A percentile compares a stretch with the other conserved stretches of the same genome.
phyloP scores from a whole-genome alignment of 2,113 vertebrate species.

The Trichomycterus rosablanca region DNA sequence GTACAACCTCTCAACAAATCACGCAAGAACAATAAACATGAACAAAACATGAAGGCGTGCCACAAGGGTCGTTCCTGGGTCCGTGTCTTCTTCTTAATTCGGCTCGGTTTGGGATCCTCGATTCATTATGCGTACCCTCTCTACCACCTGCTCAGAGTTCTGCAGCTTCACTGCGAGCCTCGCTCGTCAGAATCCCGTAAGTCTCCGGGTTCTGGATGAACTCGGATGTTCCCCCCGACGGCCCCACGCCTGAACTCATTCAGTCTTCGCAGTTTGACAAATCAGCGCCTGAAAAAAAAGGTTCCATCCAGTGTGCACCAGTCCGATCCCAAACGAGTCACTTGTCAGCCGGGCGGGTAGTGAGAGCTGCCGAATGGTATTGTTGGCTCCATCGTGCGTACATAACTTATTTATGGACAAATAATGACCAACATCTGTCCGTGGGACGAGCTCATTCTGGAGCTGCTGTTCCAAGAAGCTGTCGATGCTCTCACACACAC shows the following conservation, averaged over 20 bases:
- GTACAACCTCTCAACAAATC: neutral
- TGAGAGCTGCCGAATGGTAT: conserved; percentile 19
- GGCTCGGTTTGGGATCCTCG: too few relatives aligned
- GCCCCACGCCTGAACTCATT: conserved; percentile 54
- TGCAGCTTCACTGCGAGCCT: neutral
- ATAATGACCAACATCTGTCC: conserved; percentile 60
- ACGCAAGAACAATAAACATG: conserved; percentile 6
- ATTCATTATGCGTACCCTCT: too few relatives aligned
- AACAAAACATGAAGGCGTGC: neutral
- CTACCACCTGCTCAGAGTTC: too few relatives aligned
- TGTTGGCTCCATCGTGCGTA: conserved; percentile 41
- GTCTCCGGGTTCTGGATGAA: conserved; percentile 42
- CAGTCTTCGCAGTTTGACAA: conserved; percentile 39
- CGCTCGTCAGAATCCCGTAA: conserved; percentile 47
- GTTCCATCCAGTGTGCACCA: conserved; percentile 8
- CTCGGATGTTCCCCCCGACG: conserved; percentile 42
- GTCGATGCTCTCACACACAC: conserved; percentile 41
- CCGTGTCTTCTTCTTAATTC: neutral
- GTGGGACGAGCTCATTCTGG: conserved; percentile 45
- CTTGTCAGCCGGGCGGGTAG: conserved; percentile 32
- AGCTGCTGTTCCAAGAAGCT: conserved; percentile 44
- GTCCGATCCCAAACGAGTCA: conserved; percentile 49
- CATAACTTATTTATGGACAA: conserved; percentile 44
- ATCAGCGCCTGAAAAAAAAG: conserved; percentile 4
- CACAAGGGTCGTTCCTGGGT: neutral